A percentile compares a stretch with the other conserved stretches of the same genome.
Evolutionary conservation across 2,797 vertebrate genomes (phyloP).

Genomic region (Galagoides demidoff): DNA sequence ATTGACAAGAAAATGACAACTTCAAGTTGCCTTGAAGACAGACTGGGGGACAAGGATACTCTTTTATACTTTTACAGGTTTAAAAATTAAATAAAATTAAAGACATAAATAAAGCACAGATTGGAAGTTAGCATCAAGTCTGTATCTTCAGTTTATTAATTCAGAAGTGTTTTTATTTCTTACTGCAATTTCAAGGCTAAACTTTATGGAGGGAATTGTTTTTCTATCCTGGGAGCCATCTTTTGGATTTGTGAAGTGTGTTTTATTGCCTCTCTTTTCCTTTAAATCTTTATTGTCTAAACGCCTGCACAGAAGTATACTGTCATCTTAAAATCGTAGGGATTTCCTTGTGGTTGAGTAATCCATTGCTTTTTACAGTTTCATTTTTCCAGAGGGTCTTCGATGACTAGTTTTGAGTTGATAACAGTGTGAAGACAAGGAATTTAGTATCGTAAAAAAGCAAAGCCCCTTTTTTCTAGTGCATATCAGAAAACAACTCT

Average conservation of each 20-base stretch:
- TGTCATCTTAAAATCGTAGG: constrained; percentile 64
- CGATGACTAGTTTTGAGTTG: constrained; percentile 42
- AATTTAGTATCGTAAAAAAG: constrained; percentile 60
- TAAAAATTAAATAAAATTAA: constrained; percentile 53
- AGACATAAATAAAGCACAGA: neutral
- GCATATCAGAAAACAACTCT: neutral
- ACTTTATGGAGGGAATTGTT: constrained; percentile 41
- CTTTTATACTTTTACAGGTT: constrained; percentile 5
- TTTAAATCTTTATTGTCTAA: constrained; percentile 71
- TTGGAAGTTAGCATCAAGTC: constrained; percentile 1
- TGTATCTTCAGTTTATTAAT: constrained; percentile 58
- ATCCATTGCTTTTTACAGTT: constrained; percentile 59
- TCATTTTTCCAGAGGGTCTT: constrained; percentile 72
- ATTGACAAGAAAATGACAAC: constrained; percentile 27
- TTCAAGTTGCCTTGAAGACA: constrained; percentile 2
- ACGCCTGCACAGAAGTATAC: constrained; percentile 41
- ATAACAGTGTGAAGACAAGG: constrained; percentile 63
- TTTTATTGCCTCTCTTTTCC: constrained; percentile 69
- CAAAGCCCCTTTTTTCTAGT: neutral
- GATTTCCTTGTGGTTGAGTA: constrained; percentile 53
- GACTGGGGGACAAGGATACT: neutral
- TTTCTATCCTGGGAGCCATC: constrained; percentile 44
- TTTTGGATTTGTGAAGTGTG: constrained; percentile 70
- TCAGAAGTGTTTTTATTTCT: constrained; percentile 60
- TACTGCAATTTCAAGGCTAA: constrained; percentile 54